Evolutionary conservation across 2,888 invertebrate genomes (phyloP), one percentile per base, ranked within the genome.

Genomic region (Drosophila trichaetosa): DNA sequence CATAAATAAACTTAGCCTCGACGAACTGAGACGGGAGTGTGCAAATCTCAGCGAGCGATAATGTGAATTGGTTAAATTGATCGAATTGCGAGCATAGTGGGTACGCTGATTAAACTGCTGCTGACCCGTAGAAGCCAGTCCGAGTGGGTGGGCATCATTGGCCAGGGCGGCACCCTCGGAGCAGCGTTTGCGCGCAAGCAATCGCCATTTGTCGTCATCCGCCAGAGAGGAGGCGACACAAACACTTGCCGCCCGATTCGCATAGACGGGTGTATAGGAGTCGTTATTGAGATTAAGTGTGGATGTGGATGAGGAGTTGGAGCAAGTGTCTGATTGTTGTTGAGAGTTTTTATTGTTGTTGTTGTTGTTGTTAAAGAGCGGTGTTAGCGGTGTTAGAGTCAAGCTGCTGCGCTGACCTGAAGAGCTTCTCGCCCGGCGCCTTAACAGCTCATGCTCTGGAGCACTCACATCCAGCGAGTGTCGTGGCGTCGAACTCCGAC

Each of bases 141-240:
- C 46, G 4, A 46, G 7, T 49, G 62, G 18, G 8, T 24, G 24
- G 13, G 56, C 42, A 57, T 66, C 69, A 67, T 62, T 21, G 16
- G 87, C 52, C 27, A 87, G 51, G 0, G 80, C 85, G 0, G 89
- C 69, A 2, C 91, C 91, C 52, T 91, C 92, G 21, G 92, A 92
- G 73, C 92, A 91, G 16, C 93, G 92, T 76, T 93, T 93, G 31
- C 92, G 92, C 65, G 92, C 90, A 61, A 93, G 76, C 73, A 93
- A 79, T 76, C 93, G 91, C 93, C 93, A 93, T 77, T 93, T 93
- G 79, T 93, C 93, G 73, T 93, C 93, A 77, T 93, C 93, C 48
- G 91, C 88, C 49, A 90, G 66, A 29, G 90, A 78, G 18, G 89
- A 84, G 58, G 89, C 82, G 60, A 82, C 80, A 56, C 91, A 90